A percentile compares a stretch with the other conserved stretches of the same genome.
phyloP scores from a whole-genome alignment of 2,113 vertebrate species.

The Micromys minutus region DNA sequence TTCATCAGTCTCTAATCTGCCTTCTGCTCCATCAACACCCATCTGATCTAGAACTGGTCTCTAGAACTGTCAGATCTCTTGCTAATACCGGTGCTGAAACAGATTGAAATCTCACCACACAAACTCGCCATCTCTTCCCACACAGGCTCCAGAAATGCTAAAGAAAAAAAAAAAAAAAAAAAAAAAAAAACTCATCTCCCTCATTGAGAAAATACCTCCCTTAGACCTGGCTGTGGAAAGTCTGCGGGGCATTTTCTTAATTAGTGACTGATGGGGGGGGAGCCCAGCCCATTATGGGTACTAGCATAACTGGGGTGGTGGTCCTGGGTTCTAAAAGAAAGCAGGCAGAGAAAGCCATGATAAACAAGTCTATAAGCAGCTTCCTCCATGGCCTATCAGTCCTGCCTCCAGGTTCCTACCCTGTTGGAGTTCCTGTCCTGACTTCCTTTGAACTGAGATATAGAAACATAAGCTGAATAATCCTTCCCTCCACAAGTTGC shows the following conservation, averaged over 20 bases:
- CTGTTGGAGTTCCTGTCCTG: neutral
- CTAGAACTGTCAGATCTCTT: neutral
- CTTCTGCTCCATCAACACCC: neutral
- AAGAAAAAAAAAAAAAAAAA: constrained; percentile 15
- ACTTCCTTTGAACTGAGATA: neutral
- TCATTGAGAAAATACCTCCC: neutral
- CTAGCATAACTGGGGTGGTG: fast-evolving
- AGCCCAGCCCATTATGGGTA: neutral
- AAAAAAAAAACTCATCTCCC: neutral
- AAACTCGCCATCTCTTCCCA: neutral
- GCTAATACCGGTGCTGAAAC: neutral
- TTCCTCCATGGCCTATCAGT: neutral
- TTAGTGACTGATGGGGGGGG: neutral
- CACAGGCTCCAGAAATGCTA: neutral
- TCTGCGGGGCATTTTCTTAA: neutral
- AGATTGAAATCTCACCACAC: neutral
- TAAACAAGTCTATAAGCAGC: neutral
- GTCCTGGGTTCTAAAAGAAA: neutral
- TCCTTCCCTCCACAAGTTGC: neutral
- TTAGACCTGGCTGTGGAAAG: neutral
- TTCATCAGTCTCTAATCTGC: neutral
- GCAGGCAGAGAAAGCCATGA: neutral
- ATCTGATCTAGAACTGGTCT: neutral
- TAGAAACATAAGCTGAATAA: neutral
- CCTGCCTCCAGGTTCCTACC: neutral